Evolutionary conservation across 2,888 invertebrate species (phyloP).

Genomic region (Coelinius sp.): DNA sequence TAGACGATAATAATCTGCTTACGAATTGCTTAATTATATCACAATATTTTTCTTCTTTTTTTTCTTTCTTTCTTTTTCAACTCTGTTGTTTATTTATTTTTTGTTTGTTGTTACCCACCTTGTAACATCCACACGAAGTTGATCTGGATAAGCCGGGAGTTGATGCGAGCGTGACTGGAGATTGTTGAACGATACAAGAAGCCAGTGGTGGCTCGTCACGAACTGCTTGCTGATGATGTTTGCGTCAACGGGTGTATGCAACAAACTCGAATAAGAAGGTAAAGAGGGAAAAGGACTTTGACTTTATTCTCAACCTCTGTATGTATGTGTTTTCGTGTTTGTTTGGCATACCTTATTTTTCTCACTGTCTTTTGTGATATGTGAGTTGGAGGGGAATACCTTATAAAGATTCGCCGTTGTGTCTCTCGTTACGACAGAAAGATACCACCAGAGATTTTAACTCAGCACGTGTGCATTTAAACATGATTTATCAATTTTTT

Average conservation of each 20-base stretch:
- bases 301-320: neutral
- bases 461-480: conserved; percentile 22
- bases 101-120: conserved; percentile 25
- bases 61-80: too few species aligned
- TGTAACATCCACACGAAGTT: conserved; percentile 41
- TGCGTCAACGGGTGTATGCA: conserved; percentile 14
- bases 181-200: conserved; percentile 42
- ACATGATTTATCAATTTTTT: conserved; percentile 7
- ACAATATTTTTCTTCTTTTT: too few species aligned
- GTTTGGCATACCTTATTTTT: neutral
- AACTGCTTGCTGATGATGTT: too few species aligned
- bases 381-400: conserved; percentile 45
- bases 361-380: conserved; percentile 23
- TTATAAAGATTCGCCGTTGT: conserved; percentile 64
- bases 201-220: conserved; percentile 32
- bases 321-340: neutral
- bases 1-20: conserved; percentile 50
- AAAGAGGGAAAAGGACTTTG: neutral
- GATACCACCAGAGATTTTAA: conserved; percentile 45
- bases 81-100: conserved; percentile 11
- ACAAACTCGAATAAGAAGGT: neutral
- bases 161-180: conserved; percentile 50
- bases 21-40: conserved; percentile 56
- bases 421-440: conserved; percentile 58
- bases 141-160: conserved; percentile 50